phyloP scores from a whole-genome alignment of 2,113 vertebrate genomes.

The Thymallus thymallus region DNA sequence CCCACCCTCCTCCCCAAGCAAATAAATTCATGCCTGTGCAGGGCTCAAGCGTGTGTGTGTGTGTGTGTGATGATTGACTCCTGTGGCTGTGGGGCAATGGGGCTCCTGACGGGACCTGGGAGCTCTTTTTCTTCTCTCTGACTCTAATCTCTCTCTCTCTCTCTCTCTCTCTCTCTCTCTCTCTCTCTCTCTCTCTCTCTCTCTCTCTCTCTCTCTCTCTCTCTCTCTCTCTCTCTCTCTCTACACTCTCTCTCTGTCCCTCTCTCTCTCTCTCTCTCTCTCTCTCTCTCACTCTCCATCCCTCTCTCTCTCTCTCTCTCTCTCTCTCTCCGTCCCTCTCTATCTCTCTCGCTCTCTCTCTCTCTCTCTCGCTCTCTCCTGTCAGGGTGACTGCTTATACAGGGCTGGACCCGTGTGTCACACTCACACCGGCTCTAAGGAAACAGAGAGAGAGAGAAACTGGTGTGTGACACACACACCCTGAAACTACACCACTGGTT shows the following conservation, averaged over 20 bases:
- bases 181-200: no score
- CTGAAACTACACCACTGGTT: no score
- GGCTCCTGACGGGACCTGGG: conserved; percentile 5
- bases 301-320: not conserved
- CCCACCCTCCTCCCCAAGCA: no score
- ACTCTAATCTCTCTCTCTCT: not conserved
- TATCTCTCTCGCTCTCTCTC: conserved; percentile 6
- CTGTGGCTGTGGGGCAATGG: not conserved
- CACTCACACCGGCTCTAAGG: not conserved
- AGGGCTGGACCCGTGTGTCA: not conserved
- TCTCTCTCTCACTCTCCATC: not conserved
- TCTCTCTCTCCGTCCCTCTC: conserved; percentile 22
- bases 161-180: no score
- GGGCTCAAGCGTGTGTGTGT: conserved; percentile 5
- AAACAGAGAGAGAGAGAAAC: no score
- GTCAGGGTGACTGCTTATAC: not conserved
- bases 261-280: conserved; percentile 1
- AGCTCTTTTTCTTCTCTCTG: conserved; percentile 7
- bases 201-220: conserved; percentile 10
- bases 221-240: conserved; percentile 6
- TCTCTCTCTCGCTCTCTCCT: conserved; percentile 4
- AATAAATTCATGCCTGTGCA: not conserved
- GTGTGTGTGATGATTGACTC: conserved; percentile 20
- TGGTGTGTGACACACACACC: conserved; percentile 4
- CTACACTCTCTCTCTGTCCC: not conserved